These are phyloP conservation scores for Bettongia penicillata DNA, from an alignment of 2,113 vertebrate species.

Conservation along the genomic window DNA sequence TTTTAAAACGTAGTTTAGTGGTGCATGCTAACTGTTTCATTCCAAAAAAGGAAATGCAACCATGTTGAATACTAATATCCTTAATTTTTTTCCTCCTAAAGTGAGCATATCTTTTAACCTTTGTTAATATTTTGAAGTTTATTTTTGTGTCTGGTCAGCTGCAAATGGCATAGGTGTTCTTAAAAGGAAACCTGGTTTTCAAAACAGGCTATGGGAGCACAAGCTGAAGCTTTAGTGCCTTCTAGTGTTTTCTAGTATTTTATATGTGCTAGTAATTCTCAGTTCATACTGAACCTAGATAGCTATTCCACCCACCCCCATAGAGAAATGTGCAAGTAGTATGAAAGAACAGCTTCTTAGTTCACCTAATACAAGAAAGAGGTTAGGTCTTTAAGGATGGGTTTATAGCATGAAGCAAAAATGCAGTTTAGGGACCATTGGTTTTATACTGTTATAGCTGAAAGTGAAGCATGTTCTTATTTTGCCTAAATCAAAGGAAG, in stretches of 20 bases:
- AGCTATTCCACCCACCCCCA: constrained; percentile 69
- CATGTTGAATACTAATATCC: constrained; percentile 71
- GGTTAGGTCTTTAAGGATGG: constrained; percentile 71
- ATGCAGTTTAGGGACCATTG: constrained; percentile 79
- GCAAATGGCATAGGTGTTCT: constrained; percentile 80
- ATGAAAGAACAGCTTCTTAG: constrained; percentile 64
- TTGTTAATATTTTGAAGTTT: constrained; percentile 74
- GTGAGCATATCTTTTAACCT: constrained; percentile 76
- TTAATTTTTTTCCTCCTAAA: constrained; percentile 68
- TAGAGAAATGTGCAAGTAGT: constrained; percentile 73
- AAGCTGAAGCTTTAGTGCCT: constrained; percentile 89
- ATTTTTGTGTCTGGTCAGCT: constrained; percentile 82
- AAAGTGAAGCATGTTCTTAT: constrained; percentile 73
- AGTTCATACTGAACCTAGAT: constrained; percentile 66
- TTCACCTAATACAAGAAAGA: constrained; percentile 69
- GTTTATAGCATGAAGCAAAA: constrained; percentile 67
- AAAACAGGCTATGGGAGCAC: constrained; percentile 82
- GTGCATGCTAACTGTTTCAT: constrained; percentile 83
- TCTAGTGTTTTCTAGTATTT: constrained; percentile 83
- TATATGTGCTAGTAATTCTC: constrained; percentile 75
- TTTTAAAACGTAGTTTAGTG: constrained; percentile 78
- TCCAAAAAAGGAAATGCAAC: constrained; percentile 71
- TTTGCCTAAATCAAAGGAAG: constrained; percentile 73
- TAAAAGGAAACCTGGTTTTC: constrained; percentile 74
- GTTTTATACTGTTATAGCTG: constrained; percentile 75